phyloP scores from a whole-genome alignment of 2,113 vertebrate species.

The Globicephala melas region DNA sequence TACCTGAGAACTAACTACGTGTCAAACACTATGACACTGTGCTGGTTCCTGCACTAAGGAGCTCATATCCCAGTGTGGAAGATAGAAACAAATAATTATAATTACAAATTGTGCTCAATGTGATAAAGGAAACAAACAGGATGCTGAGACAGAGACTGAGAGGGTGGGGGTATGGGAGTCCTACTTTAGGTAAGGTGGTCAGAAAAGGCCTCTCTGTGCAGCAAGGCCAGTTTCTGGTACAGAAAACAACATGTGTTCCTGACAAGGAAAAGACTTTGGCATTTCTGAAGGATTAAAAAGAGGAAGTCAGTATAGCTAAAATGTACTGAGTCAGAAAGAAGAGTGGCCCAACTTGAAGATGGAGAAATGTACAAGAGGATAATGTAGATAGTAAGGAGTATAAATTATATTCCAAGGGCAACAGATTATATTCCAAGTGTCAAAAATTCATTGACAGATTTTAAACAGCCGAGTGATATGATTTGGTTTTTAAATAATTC shows the following conservation, averaged over 20 bases:
- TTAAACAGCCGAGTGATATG: neutral
- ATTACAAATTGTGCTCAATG: neutral
- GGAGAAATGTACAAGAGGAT: neutral
- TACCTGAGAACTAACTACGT: neutral
- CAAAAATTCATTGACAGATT: neutral
- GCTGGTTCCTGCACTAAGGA: neutral
- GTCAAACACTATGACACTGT: neutral
- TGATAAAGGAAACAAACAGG: neutral
- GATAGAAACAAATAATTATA: neutral
- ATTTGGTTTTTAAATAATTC: neutral
- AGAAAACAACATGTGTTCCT: neutral
- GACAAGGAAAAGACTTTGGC: neutral
- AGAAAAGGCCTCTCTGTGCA: neutral
- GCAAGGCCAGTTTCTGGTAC: neutral
- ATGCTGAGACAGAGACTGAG: neutral
- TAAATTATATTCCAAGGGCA: too few relatives aligned
- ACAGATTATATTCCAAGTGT: neutral
- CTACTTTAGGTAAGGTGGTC: neutral
- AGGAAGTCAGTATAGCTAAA: neutral
- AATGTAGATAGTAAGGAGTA: neutral
- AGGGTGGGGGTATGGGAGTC: neutral
- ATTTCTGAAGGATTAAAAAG: neutral
- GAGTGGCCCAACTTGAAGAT: neutral
- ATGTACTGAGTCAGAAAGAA: neutral
- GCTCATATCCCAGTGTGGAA: neutral